These are phyloP conservation scores for Dipodomys spectabilis DNA, from an alignment of 2,113 vertebrate genomes.

Conservation along the genomic window DNA sequence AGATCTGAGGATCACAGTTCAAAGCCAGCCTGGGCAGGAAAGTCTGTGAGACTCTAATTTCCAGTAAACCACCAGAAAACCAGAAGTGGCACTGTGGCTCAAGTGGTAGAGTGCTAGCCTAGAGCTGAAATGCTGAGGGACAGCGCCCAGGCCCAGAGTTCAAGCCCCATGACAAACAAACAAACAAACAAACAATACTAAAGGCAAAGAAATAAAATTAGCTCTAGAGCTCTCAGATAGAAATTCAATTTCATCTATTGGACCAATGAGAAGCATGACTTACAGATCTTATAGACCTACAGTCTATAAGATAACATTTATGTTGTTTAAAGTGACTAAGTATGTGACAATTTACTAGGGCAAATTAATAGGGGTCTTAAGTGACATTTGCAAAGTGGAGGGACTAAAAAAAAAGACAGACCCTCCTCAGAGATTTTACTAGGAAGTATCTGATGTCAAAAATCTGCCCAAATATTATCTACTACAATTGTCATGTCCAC, in stretches of 20 bases:
- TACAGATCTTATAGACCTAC: not conserved
- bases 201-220: not conserved
- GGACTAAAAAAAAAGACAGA: not conserved
- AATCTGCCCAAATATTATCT: not conserved
- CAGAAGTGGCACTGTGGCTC: too few relatives aligned
- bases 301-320: not conserved
- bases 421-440: not conserved
- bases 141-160: too few relatives aligned
- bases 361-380: not conserved
- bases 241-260: not conserved
- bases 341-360: not conserved
- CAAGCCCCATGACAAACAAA: too few relatives aligned
- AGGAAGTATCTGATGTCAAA: not conserved
- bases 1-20: too few relatives aligned
- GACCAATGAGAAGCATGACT: not conserved
- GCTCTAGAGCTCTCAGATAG: not conserved
- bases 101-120: too few relatives aligned
- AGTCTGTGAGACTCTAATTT: too few relatives aligned
- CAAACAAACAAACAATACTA: not conserved
- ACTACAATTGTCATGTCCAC: not conserved
- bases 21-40: too few relatives aligned
- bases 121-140: too few relatives aligned
- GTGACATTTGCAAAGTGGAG: not conserved
- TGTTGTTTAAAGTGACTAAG: not conserved
- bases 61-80: too few relatives aligned